Evolutionary conservation across 1,140 invertebrate species (phyloP), one percentile per base, ranked within the genome.

Genomic region (Camponotus vicinus): DNA sequence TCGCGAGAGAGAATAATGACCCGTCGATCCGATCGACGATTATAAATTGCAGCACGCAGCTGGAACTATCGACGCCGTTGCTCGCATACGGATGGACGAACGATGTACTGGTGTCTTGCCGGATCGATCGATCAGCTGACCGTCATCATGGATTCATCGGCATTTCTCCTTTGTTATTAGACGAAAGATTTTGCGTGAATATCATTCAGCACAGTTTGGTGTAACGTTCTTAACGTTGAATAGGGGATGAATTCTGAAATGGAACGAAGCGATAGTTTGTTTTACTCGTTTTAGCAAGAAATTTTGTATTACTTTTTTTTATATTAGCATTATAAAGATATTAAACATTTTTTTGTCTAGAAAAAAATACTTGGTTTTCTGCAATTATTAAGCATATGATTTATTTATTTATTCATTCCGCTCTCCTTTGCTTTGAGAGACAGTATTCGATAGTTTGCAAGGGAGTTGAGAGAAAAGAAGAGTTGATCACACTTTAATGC

Each of bases 1-100:
- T 85, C 67, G 82, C 85, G 85, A 63, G 82, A 86, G 85, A 86
- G 79, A 86, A 86, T 86, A 86, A 86, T 85, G 85, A 86, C 85
- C 80, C 79, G 83, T 85, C 83, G 83, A 85, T 85, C 73, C 42
- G 75, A 78, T 85, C 71, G 83, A 77, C 71, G 71, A 85, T 85
- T 85, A 85, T 85, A 85, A 85, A 85, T 85, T 77, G 83, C 78
- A 37, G 78, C 80, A 84, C 83, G 63, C 83, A 66, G 83, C 71
- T 85, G 83, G 61, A 85, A 78, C 83, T 76, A 78, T 77, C 71
- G 83, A 85, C 37, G 75, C 83, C 59, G 71, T 64, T 76, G 80
- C 66, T 80, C 66, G 34, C 49, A 66, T 57, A 80, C 66, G 49
- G 49, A 80, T 71, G 78, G 49, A 80, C 78, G 66, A 70, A 71